Base-by-base conservation (phyloP, 64 coral and sea anemone species). In the Acropora tenuis region DNA sequence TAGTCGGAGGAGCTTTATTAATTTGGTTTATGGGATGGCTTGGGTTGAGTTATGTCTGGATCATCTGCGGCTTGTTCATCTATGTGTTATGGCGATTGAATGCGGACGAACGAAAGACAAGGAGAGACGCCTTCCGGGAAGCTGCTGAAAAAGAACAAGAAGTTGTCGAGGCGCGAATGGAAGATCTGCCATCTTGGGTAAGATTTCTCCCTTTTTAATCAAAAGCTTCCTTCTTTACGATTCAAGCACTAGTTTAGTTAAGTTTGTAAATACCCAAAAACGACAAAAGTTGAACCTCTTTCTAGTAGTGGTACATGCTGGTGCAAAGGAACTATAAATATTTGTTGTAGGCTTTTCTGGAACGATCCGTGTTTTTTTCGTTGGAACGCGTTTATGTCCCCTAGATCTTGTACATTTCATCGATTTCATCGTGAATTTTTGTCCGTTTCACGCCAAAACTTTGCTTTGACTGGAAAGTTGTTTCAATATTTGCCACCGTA, bases 1-100 rank as follows among this genome's bases (percentile, higher is more conserved):
- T 97, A 42, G 95, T 97, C 11, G 95, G 92, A 5, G 92, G 59
- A 50, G 95, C 95, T 41, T 73, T 97, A 11, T 57, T 83, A 61
- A 97, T 97, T 73, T 97, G 95, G 95, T 97, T 97, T 47, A 97
- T 94, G 95, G 95, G 95, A 18, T 97, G 95, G 95, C 79, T 97
- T 50, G 95, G 95, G 7, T 93, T 97, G 20, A 97, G 92, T 67
- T 97, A 97, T 91, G 83, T 97, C 41, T 97, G 95, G 95, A 89
- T 97, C 10, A 53, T 93, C 13, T 84, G 89, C 11, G 95, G 91
- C 8, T 60, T 97, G 60, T 91, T 97, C 79, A 15, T 97, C 59
- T 93, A 83, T 48, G 85, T 94, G 57, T 75, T 97, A 63, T 97
- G 95, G 95, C 82, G 86, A 59, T 52, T 97, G 83, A 97, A 97